Evolutionary conservation across 2,797 vertebrate genomes (phyloP).

Genomic region (Glyptemys insculpta): DNA sequence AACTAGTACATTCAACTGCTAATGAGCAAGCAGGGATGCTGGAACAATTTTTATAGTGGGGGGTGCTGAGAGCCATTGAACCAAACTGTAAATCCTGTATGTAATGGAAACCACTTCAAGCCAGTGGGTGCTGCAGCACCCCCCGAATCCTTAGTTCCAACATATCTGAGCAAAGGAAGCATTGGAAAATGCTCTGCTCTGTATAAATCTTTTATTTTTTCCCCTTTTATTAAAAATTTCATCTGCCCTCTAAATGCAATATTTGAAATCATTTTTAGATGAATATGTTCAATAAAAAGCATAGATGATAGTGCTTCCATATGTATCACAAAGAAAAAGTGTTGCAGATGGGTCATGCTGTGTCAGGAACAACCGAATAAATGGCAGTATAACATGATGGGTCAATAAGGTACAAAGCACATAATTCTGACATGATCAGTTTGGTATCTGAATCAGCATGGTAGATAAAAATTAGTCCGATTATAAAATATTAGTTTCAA

Average conservation of each 20-base stretch:
- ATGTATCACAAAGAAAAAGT: neutral
- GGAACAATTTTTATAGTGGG: no score
- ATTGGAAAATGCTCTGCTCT: neutral
- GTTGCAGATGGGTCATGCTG: neutral
- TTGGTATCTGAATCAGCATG: neutral
- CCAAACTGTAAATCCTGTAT: no score
- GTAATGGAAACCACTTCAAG: no score
- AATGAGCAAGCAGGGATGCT: neutral
- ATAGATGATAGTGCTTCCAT: neutral
- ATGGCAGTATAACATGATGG: neutral
- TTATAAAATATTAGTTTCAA: neutral
- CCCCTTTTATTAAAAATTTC: neutral
- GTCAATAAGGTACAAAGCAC: neutral
- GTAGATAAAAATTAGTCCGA: neutral
- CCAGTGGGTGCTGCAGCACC: no score
- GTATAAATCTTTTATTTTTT: neutral
- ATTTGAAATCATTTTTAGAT: neutral
- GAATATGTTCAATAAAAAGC: slow-evolving; percentile 5
- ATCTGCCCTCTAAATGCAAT: neutral
- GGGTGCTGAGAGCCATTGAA: no score
- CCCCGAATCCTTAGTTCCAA: no score
- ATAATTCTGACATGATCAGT: neutral
- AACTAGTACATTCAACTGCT: neutral
- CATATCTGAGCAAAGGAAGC: neutral
- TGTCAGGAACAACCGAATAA: neutral